A percentile compares a stretch with the other conserved stretches of the same genome.
phyloP scores from a whole-genome alignment of 1,140 invertebrate species.

The Drosophila equinoxialis region DNA sequence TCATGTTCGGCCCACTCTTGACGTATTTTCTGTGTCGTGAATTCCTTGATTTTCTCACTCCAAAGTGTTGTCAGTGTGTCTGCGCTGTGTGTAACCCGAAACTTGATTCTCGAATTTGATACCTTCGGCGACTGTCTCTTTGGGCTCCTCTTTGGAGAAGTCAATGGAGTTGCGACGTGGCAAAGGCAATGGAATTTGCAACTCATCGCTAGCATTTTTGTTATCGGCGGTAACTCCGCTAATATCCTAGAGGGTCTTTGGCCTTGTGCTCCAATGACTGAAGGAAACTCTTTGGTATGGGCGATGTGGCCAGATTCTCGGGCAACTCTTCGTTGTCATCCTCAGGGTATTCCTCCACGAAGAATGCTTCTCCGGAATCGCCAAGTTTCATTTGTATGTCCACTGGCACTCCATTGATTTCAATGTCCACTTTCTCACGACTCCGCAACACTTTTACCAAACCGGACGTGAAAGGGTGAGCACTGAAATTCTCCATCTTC shows the following conservation, averaged over 20 bases:
- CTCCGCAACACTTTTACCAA: conserved; percentile 98
- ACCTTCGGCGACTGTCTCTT: conserved; percentile 58
- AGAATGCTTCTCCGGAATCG: conserved; percentile 99
- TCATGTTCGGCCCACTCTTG: conserved; percentile 82
- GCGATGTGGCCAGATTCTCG: conserved; percentile 93
- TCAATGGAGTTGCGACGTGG: conserved; percentile 85
- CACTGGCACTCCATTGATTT: conserved; percentile 97
- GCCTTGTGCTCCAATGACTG: conserved; percentile 66
- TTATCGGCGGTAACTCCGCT: conserved; percentile 51
- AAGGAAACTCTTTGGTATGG: conserved; percentile 89
- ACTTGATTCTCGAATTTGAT: conserved; percentile 85
- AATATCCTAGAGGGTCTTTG: conserved; percentile 83
- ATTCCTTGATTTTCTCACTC: conserved; percentile 75
- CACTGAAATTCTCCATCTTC: conserved; percentile 96
- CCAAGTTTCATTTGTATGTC: conserved; percentile 99
- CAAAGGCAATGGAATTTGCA: conserved; percentile 82
- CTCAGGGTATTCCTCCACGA: conserved; percentile 94
- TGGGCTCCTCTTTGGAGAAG: conserved; percentile 83
- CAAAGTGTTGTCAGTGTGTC: conserved; percentile 77
- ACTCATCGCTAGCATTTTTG: conserved; percentile 78
- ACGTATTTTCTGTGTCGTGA: conserved; percentile 79
- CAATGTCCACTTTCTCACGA: conserved; percentile 98
- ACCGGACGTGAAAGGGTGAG: conserved; percentile 99
- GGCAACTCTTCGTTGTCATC: conserved; percentile 89
- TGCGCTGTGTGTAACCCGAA: conserved; percentile 86